These are phyloP conservation scores for Parazoanthus darwini DNA, from an alignment of 92 coral and sea anemone species.

Conservation along the genomic window DNA sequence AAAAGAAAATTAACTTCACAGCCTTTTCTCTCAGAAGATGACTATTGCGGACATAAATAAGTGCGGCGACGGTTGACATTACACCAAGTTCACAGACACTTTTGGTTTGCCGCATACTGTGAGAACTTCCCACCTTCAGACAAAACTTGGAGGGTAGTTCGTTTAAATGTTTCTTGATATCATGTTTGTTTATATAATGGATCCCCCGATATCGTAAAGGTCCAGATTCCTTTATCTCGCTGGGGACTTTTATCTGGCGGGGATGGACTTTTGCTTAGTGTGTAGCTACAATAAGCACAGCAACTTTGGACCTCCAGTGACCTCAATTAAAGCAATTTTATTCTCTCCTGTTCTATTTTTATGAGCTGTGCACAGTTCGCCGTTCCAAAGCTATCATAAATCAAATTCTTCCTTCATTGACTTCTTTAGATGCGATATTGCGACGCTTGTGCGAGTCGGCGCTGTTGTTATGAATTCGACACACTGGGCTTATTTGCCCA, in stretches of 20 bases:
- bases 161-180: constrained; percentile 48
- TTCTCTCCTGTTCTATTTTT: background rate
- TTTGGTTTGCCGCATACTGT: constrained; percentile 36
- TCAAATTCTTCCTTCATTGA: constrained; percentile 22
- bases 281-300: background rate
- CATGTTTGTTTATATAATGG: constrained; percentile 39
- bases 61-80: background rate
- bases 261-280: background rate
- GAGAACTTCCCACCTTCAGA: constrained; percentile 41
- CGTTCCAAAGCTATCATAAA: constrained; percentile 22
- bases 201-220: constrained; percentile 25
- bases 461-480: constrained; percentile 20
- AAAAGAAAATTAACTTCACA: background rate
- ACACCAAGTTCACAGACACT: background rate
- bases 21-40: background rate
- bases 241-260: constrained; percentile 4
- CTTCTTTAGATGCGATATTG: constrained; percentile 36
- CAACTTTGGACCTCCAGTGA: constrained; percentile 4
- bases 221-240: constrained; percentile 27
- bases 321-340: background rate
- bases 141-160: constrained; percentile 37
- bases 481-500: constrained; percentile 29
- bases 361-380: background rate
- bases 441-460: background rate
- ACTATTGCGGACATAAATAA: background rate